A percentile compares a stretch with the other conserved stretches of the same genome.
Evolutionary conservation across 2,888 invertebrate genomes (phyloP).

Genomic region (Drosophila meridionalis): DNA sequence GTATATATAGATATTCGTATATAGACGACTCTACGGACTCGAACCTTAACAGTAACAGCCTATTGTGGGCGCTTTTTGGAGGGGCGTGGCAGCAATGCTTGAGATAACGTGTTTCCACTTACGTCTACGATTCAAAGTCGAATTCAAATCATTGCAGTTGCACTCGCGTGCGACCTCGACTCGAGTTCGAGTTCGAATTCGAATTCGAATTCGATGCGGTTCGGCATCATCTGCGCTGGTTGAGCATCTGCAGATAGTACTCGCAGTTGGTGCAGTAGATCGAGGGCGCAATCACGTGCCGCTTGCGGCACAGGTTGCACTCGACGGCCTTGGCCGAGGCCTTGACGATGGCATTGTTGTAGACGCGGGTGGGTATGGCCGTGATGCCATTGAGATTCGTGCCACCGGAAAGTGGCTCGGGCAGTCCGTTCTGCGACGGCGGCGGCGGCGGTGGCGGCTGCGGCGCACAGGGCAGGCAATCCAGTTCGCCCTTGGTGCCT

Average conservation of each 20-base stretch:
- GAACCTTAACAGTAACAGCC: constrained; percentile 20
- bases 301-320: constrained; percentile 95
- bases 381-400: constrained; percentile 65
- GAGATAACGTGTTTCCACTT: constrained; percentile 71
- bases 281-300: constrained; percentile 91
- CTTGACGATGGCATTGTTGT: constrained; percentile 85
- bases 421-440: constrained; percentile 72
- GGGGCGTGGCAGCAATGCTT: constrained; percentile 75
- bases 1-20: not conserved
- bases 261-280: constrained; percentile 96
- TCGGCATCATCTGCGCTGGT: constrained; percentile 82
- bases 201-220: not conserved
- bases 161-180: not conserved
- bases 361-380: constrained; percentile 85
- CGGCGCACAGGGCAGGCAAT: constrained; percentile 46
- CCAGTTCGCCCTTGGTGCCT: constrained; percentile 88
- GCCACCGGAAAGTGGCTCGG: constrained; percentile 44
- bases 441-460: constrained; percentile 47
- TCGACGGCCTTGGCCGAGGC: constrained; percentile 87
- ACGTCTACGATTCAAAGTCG: constrained; percentile 26
- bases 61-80: constrained; percentile 32
- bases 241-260: constrained; percentile 92
- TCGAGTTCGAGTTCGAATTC: not conserved
- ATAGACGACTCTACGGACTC: constrained; percentile 16
- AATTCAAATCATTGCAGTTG: not conserved